Base-by-base conservation (phyloP, 2,113 vertebrate species). In the Martes martes region DNA sequence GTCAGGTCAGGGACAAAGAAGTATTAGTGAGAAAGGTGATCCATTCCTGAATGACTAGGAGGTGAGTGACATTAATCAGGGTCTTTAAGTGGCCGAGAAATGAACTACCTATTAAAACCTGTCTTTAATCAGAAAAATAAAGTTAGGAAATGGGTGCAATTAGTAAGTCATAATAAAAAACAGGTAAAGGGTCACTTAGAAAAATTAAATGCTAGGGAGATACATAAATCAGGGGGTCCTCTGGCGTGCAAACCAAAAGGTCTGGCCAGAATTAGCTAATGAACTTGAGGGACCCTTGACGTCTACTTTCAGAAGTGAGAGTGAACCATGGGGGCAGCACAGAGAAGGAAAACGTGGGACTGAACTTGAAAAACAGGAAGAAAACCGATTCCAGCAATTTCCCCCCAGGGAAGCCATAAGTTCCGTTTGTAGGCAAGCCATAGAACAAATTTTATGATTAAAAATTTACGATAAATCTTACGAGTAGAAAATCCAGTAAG, bases 141-240 rank as follows among this genome's bases (percentile, higher is more conserved):
- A 98, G 97, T 96, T 95, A 78, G 88, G 94, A 96, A 97, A 98
- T 98, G 97, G 94, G 92, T 80, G 93, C 96, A 96, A 98, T 98
- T 97, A 97, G 96, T 90, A 98, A 98, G 97, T 96, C 97, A 96
- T 96, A 96, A 98, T 98, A 96, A 97, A 98, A 98, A 98, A 97
- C 95, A 98, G 97, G 98, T 96, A 98, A 96, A 98, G 95, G 97
- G 97, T 98, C 97, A 98, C 98, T 98, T 97, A 98, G 97, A 97
- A 95, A 98, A 98, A 98, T 98, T 98, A 98, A 98, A 97, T 61
- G 94, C 93, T 55, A 19, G 45, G 61, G 81, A 96, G 92, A 69
- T 39, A 26, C 93, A 98, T 98, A 96, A 98, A 98, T 98, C 98
- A 98, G 31, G 11, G 73, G 63, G 80, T 55, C 84, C 14, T 2